A percentile compares a stretch with the other conserved stretches of the same genome.
These are phyloP conservation scores for Neolamprologus multifasciatus DNA, from an alignment of 2,797 vertebrate species.

Conservation along the genomic window DNA sequence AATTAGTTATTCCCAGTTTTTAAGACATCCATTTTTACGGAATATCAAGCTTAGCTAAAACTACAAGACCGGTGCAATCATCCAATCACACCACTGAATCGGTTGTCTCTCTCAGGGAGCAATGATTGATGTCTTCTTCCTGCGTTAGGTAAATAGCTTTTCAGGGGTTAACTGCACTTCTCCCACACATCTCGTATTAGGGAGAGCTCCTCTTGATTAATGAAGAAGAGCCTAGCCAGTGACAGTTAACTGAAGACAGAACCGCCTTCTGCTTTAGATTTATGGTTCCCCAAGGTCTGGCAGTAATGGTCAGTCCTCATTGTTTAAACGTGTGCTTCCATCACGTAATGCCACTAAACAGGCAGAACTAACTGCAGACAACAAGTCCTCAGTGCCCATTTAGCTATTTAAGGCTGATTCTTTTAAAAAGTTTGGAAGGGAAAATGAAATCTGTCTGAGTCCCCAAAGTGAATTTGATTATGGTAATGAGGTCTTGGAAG, in stretches of 20 bases:
- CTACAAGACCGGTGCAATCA: background rate
- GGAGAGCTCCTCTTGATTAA: conserved; percentile 60
- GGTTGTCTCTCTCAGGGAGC: background rate
- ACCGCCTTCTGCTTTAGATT: conserved; percentile 61
- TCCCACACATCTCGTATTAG: conserved; percentile 13
- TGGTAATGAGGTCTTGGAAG: conserved; percentile 73
- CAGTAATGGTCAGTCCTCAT: conserved; percentile 50
- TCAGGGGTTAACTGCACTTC: conserved; percentile 13
- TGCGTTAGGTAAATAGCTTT: background rate
- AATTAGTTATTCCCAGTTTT: background rate
- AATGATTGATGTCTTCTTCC: conserved; percentile 7
- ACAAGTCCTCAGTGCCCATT: conserved; percentile 36
- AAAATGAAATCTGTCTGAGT: conserved; percentile 45
- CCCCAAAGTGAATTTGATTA: conserved; percentile 69
- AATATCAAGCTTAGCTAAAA: background rate
- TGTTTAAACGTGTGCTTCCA: conserved; percentile 34
- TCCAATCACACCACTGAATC: background rate
- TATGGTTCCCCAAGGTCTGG: conserved; percentile 49
- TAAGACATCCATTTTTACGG: background rate
- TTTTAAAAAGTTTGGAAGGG: conserved; percentile 31
- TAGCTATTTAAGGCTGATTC: conserved; percentile 47
- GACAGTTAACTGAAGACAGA: conserved; percentile 58
- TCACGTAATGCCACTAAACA: conserved; percentile 45
- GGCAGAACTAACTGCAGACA: conserved; percentile 12
- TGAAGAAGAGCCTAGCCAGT: conserved; percentile 54